A percentile compares a stretch with the other conserved stretches of the same genome.
phyloP scores from a whole-genome alignment of 2,888 invertebrate species.

The Craniophora ligustri region DNA sequence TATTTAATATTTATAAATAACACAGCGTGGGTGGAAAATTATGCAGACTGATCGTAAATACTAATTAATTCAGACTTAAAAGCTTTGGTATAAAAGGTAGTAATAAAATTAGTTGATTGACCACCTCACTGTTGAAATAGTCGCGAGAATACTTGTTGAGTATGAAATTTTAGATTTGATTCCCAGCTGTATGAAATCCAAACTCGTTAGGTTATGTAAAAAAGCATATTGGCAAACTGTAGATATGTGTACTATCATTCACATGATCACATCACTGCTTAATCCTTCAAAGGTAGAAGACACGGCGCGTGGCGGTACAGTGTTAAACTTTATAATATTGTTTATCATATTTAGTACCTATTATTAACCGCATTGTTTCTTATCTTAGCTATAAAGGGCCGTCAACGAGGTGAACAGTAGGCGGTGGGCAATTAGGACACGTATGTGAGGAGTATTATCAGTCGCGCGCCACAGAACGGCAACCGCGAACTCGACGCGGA shows the following conservation, averaged over 20 bases:
- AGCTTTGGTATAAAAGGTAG: conserved; percentile 3
- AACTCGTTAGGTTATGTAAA: too few relatives aligned
- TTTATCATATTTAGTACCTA: conserved; percentile 16
- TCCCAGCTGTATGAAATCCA: too few relatives aligned
- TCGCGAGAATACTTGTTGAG: too few relatives aligned
- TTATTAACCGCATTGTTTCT: conserved; percentile 23
- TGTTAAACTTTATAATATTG: too few relatives aligned
- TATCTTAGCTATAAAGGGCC: conserved; percentile 44
- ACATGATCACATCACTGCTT: too few relatives aligned
- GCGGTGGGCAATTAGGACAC: conserved; percentile 58
- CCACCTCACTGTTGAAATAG: too few relatives aligned
- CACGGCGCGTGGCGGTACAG: too few relatives aligned
- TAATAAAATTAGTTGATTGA: conserved; percentile 16
- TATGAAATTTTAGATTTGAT: too few relatives aligned
- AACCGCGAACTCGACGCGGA: conserved; percentile 69
- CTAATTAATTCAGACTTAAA: conserved; percentile 9
- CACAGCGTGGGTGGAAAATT: not conserved
- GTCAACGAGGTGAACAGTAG: conserved; percentile 54
- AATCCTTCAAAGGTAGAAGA: too few relatives aligned
- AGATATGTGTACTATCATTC: too few relatives aligned
- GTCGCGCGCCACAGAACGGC: conserved; percentile 56
- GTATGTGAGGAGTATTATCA: conserved; percentile 66
- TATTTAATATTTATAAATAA: not conserved
- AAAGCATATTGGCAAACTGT: too few relatives aligned
- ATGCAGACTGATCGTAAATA: conserved; percentile 10